Evolutionary conservation across 2,888 invertebrate species (phyloP).

Genomic region (Eulithis testata): DNA sequence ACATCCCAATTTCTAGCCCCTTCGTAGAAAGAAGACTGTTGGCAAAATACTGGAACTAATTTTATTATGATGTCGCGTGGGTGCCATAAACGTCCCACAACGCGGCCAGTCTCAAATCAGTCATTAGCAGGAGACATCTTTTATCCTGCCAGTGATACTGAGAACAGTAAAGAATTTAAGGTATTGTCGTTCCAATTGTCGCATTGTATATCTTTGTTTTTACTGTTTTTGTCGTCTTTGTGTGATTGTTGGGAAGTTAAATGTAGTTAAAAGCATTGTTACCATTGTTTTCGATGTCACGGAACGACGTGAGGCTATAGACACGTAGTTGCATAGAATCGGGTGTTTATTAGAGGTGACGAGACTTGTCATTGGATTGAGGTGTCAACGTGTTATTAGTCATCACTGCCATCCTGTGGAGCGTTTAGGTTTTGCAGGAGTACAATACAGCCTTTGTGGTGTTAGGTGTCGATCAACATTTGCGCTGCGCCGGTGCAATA

Average conservation of each 20-base stretch:
- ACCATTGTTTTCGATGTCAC: constrained; percentile 72
- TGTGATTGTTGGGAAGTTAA: constrained; percentile 81
- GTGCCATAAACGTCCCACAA: constrained; percentile 79
- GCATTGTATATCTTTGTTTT: constrained; percentile 71
- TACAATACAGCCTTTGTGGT: constrained; percentile 26
- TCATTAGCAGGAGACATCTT: constrained; percentile 72
- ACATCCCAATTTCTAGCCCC: constrained; percentile 62
- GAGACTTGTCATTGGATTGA: constrained; percentile 73
- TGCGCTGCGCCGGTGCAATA: constrained; percentile 11
- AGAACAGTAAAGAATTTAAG: constrained; percentile 65
- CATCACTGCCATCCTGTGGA: constrained; percentile 54
- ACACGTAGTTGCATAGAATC: constrained; percentile 70
- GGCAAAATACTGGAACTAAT: constrained; percentile 83
- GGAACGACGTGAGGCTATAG: constrained; percentile 61
- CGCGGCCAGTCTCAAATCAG: constrained; percentile 66
- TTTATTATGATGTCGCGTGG: constrained; percentile 81
- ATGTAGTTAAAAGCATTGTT: constrained; percentile 78
- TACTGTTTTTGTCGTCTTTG: constrained; percentile 69
- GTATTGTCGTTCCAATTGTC: constrained; percentile 55
- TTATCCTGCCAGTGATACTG: constrained; percentile 65
- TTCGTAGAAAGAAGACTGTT: constrained; percentile 76
- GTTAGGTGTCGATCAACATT: constrained; percentile 28
- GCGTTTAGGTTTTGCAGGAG: constrained; percentile 27
- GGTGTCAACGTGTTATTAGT: constrained; percentile 65
- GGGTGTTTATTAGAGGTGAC: constrained; percentile 76